Percentiles rank a stretch among this genome's conserved stretches.
Conservation (phyloP, 2,888 invertebrate species). For the Megastigmus dorsalis region DNA sequence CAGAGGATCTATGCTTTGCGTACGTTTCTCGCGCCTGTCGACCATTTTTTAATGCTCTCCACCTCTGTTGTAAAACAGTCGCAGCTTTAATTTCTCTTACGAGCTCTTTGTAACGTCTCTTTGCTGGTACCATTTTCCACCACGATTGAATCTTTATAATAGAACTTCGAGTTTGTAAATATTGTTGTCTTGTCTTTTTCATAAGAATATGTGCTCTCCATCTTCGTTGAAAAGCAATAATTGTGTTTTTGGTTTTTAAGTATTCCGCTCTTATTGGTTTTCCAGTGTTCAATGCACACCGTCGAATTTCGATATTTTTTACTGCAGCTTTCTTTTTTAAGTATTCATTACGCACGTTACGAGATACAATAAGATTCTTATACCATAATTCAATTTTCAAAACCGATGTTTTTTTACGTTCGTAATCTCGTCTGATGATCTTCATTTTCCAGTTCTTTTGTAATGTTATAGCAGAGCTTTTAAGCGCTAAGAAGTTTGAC, state of each 20-base stretch:
- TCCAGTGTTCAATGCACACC: constrained; percentile 62
- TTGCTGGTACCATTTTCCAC: constrained; percentile 57
- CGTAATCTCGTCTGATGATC: constrained; percentile 60
- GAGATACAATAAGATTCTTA: constrained; percentile 48
- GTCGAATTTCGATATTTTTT: constrained; percentile 65
- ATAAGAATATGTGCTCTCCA: constrained; percentile 64
- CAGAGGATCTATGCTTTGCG: constrained; percentile 58
- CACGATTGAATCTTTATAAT: constrained; percentile 68
- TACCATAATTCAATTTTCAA: constrained; percentile 77
- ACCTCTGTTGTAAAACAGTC: constrained; percentile 64
- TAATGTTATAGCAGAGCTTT: constrained; percentile 60
- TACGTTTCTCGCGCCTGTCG: constrained; percentile 44
- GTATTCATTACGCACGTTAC: constrained; percentile 50
- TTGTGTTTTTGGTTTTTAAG: constrained; percentile 52
- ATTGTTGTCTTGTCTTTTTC: constrained; percentile 63
- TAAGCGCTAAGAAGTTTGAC: constrained; percentile 40
- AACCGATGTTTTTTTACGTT: constrained; percentile 72
- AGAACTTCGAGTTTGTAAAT: constrained; percentile 60
- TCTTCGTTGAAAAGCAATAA: constrained; percentile 63
- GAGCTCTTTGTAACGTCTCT: constrained; percentile 41
- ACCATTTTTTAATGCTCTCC: constrained; percentile 62
- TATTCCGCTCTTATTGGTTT: constrained; percentile 64
- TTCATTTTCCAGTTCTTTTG: constrained; percentile 74
- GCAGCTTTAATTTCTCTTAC: constrained; percentile 51
- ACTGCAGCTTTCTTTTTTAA: constrained; percentile 48